Evolutionary conservation across 35 echinoderm and acorn worm species (phyloP).

Genomic region (Apostichopus californicus): DNA sequence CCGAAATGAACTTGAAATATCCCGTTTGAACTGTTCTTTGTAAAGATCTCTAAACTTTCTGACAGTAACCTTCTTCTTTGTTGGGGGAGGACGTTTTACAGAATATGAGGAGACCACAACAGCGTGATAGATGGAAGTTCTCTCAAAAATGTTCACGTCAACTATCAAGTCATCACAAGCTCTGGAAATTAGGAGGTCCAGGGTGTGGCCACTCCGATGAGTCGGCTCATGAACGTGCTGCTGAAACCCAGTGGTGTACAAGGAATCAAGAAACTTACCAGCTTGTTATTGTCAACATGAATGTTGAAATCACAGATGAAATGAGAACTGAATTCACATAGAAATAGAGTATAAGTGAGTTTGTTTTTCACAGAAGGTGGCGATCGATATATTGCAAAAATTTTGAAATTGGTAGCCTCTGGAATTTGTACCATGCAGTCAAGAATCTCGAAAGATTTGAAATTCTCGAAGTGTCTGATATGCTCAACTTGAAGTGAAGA

Average conservation of each 20-base stretch:
- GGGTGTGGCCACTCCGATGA: conserved; percentile 60
- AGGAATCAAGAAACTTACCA: conserved; percentile 18
- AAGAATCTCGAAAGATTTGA: not conserved
- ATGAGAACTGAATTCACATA: conserved; percentile 16
- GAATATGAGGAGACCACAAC: not conserved
- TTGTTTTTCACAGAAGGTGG: conserved; percentile 4
- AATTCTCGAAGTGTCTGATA: too few relatives aligned
- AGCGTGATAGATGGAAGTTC: conserved; percentile 56
- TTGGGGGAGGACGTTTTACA: not conserved
- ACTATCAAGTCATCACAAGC: not conserved
- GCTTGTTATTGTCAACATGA: conserved; percentile 36
- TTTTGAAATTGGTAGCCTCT: not conserved
- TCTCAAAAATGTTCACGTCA: not conserved
- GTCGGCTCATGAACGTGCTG: conserved; percentile 61
- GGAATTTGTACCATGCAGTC: not conserved
- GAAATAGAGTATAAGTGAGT: not conserved
- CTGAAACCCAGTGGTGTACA: not conserved
- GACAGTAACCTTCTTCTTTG: not conserved
- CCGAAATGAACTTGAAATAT: too few relatives aligned
- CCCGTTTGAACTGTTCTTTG: too few relatives aligned
- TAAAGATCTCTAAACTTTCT: too few relatives aligned
- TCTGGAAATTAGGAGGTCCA: conserved; percentile 54
- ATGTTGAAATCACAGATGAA: conserved; percentile 47
- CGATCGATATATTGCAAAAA: conserved; percentile 20
- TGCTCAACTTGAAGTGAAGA: too few relatives aligned